Evolutionary conservation across 2,888 invertebrate species (phyloP).

Genomic region (Cybosia mesomella): DNA sequence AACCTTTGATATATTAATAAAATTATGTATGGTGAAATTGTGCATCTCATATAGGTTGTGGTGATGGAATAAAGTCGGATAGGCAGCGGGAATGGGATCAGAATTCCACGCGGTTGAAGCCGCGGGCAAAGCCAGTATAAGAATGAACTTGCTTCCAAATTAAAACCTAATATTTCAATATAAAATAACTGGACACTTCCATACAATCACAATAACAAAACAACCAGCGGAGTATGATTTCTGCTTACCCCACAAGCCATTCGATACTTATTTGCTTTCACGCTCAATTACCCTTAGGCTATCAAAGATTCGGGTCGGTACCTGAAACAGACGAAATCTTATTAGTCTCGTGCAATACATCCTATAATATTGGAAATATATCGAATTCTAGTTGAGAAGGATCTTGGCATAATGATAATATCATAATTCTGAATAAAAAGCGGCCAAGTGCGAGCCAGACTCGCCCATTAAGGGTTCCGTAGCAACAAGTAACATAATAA

Average conservation of each 20-base stretch:
- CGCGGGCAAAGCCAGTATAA: too few species aligned
- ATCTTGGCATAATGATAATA: slow-evolving; percentile 6
- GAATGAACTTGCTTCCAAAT: too few species aligned
- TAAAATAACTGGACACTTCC: background rate
- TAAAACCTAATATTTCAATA: background rate
- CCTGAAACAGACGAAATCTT: slow-evolving; percentile 45
- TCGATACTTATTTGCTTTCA: slow-evolving; percentile 31
- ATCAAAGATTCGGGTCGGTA: slow-evolving; percentile 29
- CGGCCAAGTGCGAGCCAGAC: too few species aligned
- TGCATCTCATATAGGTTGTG: too few species aligned
- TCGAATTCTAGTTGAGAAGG: slow-evolving; percentile 5
- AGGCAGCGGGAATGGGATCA: too few species aligned
- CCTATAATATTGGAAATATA: slow-evolving; percentile 32
- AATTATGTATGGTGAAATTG: too few species aligned
- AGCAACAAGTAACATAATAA: too few species aligned
- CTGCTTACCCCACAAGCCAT: slow-evolving; percentile 29
- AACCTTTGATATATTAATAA: too few species aligned
- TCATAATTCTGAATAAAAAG: slow-evolving; percentile 16
- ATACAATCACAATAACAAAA: background rate
- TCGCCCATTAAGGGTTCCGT: too few species aligned
- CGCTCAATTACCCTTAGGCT: slow-evolving; percentile 38
- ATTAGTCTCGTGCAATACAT: slow-evolving; percentile 42
- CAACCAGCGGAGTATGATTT: slow-evolving; percentile 9
- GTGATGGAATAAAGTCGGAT: too few species aligned
- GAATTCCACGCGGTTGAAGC: too few species aligned